These are phyloP conservation scores for Episyrphus balteatus DNA, from an alignment of 1,140 invertebrate species.

Conservation along the genomic window DNA sequence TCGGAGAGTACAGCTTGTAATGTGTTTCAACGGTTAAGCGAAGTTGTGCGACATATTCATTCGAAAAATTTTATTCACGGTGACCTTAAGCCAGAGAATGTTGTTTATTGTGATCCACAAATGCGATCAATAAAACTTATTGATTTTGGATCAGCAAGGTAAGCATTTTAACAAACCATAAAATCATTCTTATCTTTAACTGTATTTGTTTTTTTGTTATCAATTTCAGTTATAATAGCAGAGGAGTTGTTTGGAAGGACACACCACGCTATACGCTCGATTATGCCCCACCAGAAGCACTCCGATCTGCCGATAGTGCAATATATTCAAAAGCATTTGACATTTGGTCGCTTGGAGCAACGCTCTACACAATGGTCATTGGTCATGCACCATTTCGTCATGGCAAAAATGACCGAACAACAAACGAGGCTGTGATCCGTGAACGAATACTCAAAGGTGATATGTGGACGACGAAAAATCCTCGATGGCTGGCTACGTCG, in stretches of 20 bases:
- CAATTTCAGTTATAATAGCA: slow-evolving; percentile 43
- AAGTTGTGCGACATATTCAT: slow-evolving; percentile 72
- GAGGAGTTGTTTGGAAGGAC: slow-evolving; percentile 49
- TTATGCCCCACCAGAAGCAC: slow-evolving; percentile 82
- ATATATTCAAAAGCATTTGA: slow-evolving; percentile 81
- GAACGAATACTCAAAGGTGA: slow-evolving; percentile 47
- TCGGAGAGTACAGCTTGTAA: slow-evolving; percentile 51
- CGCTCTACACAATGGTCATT: slow-evolving; percentile 77
- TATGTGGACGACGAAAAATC: slow-evolving; percentile 22
- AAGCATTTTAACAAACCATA: neutral
- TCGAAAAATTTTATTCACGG: slow-evolving; percentile 69
- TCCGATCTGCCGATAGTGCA: slow-evolving; percentile 42
- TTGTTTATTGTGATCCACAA: slow-evolving; percentile 54
- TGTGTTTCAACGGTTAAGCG: slow-evolving; percentile 66
- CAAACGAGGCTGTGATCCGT: slow-evolving; percentile 58
- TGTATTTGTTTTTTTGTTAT: neutral
- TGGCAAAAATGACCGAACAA: slow-evolving; percentile 1
- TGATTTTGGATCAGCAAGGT: slow-evolving; percentile 80
- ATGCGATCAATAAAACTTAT: slow-evolving; percentile 66
- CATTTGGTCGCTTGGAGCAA: slow-evolving; percentile 80
- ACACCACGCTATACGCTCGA: slow-evolving; percentile 81
- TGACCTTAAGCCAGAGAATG: slow-evolving; percentile 83
- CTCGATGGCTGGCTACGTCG: slow-evolving; percentile 60
- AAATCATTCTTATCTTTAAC: neutral
- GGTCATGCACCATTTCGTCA: slow-evolving; percentile 65